Evolutionary conservation across 1,140 invertebrate species (phyloP).

Genomic region (Elymnias hypermnestra): DNA sequence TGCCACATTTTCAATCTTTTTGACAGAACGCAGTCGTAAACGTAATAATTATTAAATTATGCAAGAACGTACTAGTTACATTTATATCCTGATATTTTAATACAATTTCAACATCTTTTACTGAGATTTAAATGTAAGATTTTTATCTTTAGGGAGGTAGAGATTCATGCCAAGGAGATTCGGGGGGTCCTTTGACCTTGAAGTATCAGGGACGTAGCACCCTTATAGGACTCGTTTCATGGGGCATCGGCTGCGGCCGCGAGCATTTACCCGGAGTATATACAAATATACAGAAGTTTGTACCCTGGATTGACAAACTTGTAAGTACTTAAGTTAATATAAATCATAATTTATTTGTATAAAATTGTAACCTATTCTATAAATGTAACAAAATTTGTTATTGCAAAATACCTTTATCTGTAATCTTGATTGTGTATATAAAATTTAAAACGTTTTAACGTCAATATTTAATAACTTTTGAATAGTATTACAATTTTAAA

Average conservation of each 20-base stretch:
- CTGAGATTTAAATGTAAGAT: too few relatives aligned
- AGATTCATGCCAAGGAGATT: constrained; percentile 88
- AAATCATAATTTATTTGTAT: not conserved
- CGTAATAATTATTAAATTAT: too few relatives aligned
- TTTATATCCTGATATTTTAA: too few relatives aligned
- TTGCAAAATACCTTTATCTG: not conserved
- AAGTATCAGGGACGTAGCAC: constrained; percentile 88
- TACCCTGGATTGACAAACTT: constrained; percentile 90
- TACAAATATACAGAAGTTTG: constrained; percentile 93
- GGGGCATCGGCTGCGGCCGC: constrained; percentile 93
- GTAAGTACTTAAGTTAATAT: constrained; percentile 30
- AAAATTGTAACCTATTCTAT: not conserved
- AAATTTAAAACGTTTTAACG: too few relatives aligned
- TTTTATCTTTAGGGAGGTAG: constrained; percentile 76
- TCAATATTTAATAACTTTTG: not conserved
- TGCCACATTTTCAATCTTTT: too few relatives aligned
- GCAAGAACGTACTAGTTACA: too few relatives aligned
- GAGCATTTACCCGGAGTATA: constrained; percentile 94
- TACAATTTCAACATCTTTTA: too few relatives aligned
- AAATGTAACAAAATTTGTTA: not conserved
- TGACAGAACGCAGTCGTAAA: too few relatives aligned
- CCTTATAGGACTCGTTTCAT: constrained; percentile 91
- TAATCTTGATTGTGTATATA: not conserved
- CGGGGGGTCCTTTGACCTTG: constrained; percentile 88
- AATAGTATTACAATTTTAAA: not conserved